Evolutionary conservation across 1,140 invertebrate genomes (phyloP), one percentile per base, ranked within the genome.

Genomic region (Holotrichia oblita): DNA sequence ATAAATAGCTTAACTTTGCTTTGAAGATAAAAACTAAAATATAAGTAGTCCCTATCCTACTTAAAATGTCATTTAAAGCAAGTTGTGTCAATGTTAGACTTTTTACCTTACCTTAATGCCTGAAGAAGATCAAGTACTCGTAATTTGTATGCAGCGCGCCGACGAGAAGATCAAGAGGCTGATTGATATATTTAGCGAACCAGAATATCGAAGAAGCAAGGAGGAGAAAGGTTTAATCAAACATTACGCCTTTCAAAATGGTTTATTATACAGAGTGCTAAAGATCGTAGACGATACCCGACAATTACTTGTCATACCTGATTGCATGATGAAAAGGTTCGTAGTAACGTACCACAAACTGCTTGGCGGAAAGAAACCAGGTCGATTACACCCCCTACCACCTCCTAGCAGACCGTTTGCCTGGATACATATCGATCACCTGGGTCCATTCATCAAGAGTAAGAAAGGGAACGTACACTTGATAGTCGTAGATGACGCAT

Each of bases 391-490:
- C n/a, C n/a, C 20, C n/a, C n/a, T n/a, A n/a, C n/a, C n/a, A n/a
- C n/a, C n/a, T n/a, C n/a, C n/a, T n/a, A n/a, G n/a, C n/a, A 17
- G 55, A 22, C 14, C 55, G 20, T 61, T 61, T 61, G 14, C 55
- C 10, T 75, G 79, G 0, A 40, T 81, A 4, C 81, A 84, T 76
- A 20, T 83, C 10, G 82, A 81, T 79, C 79, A 40, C 78, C 75
- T 27, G 41, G 78, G 86, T 0, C 86, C 85, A 7, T 80, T 87
- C 4, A 80, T 83, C 6, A 81, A 82, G 6, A 84, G 81, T n/a
- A 7, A 12, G 6, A 59, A 78, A 40, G 81, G 78, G 6, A 84
- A 85, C 40, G 80, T 79, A 69, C 80, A 84, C 78, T 74, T 85
- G 12, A 80, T 83, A 17, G 77, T 84, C 0, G 78, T 84, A 0